These are phyloP conservation scores for Laothoe populi DNA, from an alignment of 2,888 invertebrate species.

Conservation along the genomic window DNA sequence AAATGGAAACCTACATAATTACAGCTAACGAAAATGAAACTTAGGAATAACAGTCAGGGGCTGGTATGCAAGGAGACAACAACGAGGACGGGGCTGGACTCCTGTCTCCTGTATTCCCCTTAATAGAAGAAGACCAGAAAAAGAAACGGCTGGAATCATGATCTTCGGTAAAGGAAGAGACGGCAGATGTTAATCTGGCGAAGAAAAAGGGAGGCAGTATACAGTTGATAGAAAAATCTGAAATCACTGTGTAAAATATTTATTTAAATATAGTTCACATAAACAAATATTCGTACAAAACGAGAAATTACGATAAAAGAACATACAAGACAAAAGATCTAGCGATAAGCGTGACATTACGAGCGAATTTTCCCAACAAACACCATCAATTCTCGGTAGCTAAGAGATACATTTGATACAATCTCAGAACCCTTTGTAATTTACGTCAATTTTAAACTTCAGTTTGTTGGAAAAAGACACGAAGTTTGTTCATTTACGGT, in stretches of 20 bases:
- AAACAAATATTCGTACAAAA: not conserved
- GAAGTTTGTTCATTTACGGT: conserved; percentile 9
- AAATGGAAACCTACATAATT: too few species aligned
- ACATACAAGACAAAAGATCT: not conserved
- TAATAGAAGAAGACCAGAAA: too few species aligned
- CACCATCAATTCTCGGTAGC: not conserved
- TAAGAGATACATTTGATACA: not conserved
- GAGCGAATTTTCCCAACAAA: not conserved
- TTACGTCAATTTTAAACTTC: not conserved
- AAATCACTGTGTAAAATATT: not conserved
- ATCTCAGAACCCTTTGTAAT: not conserved
- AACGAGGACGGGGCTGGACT: too few species aligned
- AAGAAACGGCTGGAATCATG: too few species aligned
- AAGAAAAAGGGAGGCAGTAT: too few species aligned
- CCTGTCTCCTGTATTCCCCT: too few species aligned
- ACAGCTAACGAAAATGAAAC: too few species aligned
- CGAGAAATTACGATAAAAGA: not conserved
- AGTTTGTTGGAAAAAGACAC: not conserved
- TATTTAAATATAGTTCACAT: not conserved
- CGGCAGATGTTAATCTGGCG: too few species aligned
- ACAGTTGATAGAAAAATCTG: not conserved
- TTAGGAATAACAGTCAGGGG: too few species aligned
- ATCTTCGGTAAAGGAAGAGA: too few species aligned
- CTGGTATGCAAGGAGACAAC: too few species aligned
- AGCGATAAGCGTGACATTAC: not conserved